Evolutionary conservation across 2,888 invertebrate species (phyloP).

Genomic region (Nyleta sp.): DNA sequence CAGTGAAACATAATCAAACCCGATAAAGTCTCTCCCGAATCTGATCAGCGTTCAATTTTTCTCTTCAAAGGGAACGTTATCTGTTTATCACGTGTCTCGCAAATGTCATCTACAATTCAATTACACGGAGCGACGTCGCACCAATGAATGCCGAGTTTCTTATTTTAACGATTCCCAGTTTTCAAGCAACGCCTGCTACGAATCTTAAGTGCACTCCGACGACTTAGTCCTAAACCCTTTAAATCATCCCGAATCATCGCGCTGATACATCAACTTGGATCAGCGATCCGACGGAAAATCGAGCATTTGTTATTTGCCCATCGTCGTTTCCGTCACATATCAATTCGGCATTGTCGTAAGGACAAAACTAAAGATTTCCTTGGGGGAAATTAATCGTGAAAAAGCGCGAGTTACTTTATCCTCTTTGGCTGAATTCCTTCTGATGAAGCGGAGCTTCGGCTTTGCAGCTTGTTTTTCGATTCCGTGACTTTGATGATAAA

Average conservation of each 20-base stretch:
- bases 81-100: slow-evolving; percentile 40
- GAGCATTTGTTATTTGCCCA: slow-evolving; percentile 7
- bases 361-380: slow-evolving; percentile 55
- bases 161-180: slow-evolving; percentile 20
- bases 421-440: slow-evolving; percentile 60
- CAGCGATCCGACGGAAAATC: not conserved
- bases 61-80: slow-evolving; percentile 23
- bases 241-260: slow-evolving; percentile 15
- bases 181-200: slow-evolving; percentile 10
- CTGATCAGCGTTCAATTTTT: slow-evolving; percentile 30
- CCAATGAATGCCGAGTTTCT: slow-evolving; percentile 7
- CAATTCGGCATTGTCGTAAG: slow-evolving; percentile 38
- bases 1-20: slow-evolving; percentile 23
- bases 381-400: slow-evolving; percentile 64
- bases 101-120: slow-evolving; percentile 40
- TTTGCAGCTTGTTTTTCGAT: slow-evolving; percentile 67
- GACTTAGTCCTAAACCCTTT: not conserved
- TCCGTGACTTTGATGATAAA: slow-evolving; percentile 66
- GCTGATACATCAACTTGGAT: slow-evolving; percentile 39
- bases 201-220: slow-evolving; percentile 28
- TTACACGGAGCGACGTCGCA: slow-evolving; percentile 12
- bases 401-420: slow-evolving; percentile 64
- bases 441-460: slow-evolving; percentile 61
- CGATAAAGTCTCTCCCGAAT: slow-evolving; percentile 14
- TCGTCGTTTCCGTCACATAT: slow-evolving; percentile 17